Conservation (phyloP, 1,140 invertebrate species). For the Aethina tumida region DNA sequence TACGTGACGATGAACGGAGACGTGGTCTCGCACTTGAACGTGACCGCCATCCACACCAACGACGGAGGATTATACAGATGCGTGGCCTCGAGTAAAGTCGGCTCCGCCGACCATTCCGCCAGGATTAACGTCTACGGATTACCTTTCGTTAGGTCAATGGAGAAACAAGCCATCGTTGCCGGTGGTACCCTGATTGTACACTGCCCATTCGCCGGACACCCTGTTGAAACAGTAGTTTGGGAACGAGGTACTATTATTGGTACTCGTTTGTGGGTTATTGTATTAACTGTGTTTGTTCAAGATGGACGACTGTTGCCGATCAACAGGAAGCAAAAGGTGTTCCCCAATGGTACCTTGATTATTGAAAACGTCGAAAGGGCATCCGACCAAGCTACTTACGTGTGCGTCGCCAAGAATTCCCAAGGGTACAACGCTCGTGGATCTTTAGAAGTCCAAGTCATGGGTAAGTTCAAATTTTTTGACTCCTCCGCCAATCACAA, state of each 20-base stretch:
- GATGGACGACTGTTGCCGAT: constrained; percentile 71
- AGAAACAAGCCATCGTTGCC: constrained; percentile 89
- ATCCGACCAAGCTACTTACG: constrained; percentile 89
- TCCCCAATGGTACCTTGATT: constrained; percentile 85
- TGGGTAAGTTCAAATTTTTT: constrained; percentile 64
- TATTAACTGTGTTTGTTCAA: constrained; percentile 25
- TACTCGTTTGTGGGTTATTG: background rate
- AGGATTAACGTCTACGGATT: constrained; percentile 87
- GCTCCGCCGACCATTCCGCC: constrained; percentile 73
- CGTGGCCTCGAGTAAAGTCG: constrained; percentile 84
- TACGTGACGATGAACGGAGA: constrained; percentile 82
- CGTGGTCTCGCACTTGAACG: constrained; percentile 89
- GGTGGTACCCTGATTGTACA: constrained; percentile 80
- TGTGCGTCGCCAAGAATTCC: constrained; percentile 83
- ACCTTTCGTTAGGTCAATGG: constrained; percentile 83
- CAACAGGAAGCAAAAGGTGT: constrained; percentile 90
- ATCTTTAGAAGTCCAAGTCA: constrained; percentile 85
- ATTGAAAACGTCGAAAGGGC: constrained; percentile 87
- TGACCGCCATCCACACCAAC: constrained; percentile 82
- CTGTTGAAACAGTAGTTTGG: constrained; percentile 89
- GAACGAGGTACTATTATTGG: constrained; percentile 54
- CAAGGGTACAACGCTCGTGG: constrained; percentile 81
- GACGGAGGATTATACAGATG: constrained; percentile 87
- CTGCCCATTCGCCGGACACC: constrained; percentile 90
- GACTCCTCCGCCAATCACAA: too few species aligned